These are phyloP conservation scores for Solenopsis invicta DNA, from an alignment of 1,140 invertebrate species.

Conservation along the genomic window DNA sequence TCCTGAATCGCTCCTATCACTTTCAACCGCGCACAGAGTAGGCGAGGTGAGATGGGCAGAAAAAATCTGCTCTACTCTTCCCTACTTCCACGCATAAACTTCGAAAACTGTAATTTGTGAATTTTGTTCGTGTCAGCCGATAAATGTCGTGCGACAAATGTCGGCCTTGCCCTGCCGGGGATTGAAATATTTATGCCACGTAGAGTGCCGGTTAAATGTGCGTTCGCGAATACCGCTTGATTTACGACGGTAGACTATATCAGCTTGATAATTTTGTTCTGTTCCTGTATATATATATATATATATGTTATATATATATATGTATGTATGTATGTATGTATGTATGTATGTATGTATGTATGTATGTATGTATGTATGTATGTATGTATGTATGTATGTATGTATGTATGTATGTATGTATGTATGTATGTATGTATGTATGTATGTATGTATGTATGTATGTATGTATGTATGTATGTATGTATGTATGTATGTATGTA, in stretches of 20 bases:
- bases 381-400: not conserved
- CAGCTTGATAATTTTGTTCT: constrained; percentile 46
- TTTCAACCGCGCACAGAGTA: not conserved
- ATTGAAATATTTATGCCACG: constrained; percentile 66
- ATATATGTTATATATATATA: not conserved
- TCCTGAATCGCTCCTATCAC: constrained; percentile 7
- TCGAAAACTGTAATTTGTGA: constrained; percentile 66
- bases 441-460: not conserved
- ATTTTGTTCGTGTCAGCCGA: constrained; percentile 59
- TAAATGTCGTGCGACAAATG: constrained; percentile 39
- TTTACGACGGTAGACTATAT: constrained; percentile 60
- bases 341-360: no score
- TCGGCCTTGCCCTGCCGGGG: constrained; percentile 47
- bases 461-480: not conserved
- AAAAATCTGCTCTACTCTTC: constrained; percentile 44
- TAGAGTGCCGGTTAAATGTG: constrained; percentile 44
- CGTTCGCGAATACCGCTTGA: constrained; percentile 56
- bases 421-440: no score
- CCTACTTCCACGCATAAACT: not conserved
- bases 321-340: not conserved
- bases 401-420: no score
- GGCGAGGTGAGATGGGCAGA: constrained; percentile 54
- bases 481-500: not conserved
- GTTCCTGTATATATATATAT: not conserved
- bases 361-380: no score